Percentiles rank a stretch among this genome's conserved stretches.
Conservation (phyloP, 2,113 vertebrate species). For the Donacobius atricapilla region DNA sequence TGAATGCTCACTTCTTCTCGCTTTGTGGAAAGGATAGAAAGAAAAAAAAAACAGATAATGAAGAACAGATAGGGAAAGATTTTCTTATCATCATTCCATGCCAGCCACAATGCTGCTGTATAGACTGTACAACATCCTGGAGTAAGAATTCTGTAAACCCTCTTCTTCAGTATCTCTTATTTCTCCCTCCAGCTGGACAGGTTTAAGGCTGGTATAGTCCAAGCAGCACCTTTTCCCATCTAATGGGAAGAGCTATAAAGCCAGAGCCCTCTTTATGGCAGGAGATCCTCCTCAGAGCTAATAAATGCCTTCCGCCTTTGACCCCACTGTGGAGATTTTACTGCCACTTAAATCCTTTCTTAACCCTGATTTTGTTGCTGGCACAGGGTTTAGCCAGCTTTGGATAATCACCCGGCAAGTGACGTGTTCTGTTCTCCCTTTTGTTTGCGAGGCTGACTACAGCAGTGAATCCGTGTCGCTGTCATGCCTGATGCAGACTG, state of each 20-base stretch:
- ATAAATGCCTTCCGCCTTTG: accelerated
- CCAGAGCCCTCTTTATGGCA: background rate
- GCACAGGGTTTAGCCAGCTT: background rate
- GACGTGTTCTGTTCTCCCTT: background rate
- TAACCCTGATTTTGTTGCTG: background rate
- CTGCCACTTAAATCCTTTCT: background rate
- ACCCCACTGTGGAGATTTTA: background rate
- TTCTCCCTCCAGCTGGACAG: background rate
- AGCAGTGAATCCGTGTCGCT: background rate
- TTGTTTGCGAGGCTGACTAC: background rate
- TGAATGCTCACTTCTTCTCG: background rate
- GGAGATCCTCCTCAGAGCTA: background rate
- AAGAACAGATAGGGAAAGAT: background rate
- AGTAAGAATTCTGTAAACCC: background rate
- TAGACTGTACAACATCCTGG: background rate
- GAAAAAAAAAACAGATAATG: background rate
- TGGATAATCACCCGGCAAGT: background rate
- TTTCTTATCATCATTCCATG: background rate
- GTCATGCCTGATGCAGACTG: background rate
- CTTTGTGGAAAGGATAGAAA: background rate
- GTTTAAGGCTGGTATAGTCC: background rate
- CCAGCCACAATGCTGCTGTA: background rate
- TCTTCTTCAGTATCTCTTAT: background rate
- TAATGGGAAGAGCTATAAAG: background rate
- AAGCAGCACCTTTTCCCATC: background rate